These are phyloP conservation scores for Caenorhabditis sp. DNA, from an alignment of 2,888 invertebrate genomes.

Conservation along the genomic window DNA sequence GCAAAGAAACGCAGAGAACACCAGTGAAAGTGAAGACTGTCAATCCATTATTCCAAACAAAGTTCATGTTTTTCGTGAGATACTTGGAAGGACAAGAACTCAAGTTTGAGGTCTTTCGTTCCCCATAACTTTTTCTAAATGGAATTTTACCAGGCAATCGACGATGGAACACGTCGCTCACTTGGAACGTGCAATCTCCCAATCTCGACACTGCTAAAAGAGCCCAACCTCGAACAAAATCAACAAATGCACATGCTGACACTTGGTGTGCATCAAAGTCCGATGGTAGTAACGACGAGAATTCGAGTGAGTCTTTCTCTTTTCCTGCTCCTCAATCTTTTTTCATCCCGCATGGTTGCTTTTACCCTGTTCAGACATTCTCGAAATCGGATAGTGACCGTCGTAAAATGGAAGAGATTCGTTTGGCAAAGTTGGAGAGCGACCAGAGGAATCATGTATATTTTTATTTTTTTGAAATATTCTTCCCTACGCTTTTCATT, in stretches of 20 bases:
- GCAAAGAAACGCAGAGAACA: slow-evolving; percentile 76
- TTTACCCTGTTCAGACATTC: slow-evolving; percentile 11
- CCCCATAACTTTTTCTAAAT: too few relatives aligned
- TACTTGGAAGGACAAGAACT: slow-evolving; percentile 89
- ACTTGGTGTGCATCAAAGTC: slow-evolving; percentile 66
- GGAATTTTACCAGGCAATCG: too few relatives aligned
- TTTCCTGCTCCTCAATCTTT: background rate
- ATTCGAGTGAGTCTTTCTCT: slow-evolving; percentile 55
- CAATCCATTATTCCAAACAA: slow-evolving; percentile 92
- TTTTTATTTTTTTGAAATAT: background rate
- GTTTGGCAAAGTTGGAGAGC: slow-evolving; percentile 14
- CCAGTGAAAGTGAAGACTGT: slow-evolving; percentile 77
- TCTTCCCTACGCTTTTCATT: too few relatives aligned
- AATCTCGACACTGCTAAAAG: slow-evolving; percentile 57
- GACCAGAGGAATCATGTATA: slow-evolving; percentile 26
- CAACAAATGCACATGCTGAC: slow-evolving; percentile 65
- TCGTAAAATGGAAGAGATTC: slow-evolving; percentile 19
- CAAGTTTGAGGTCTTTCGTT: slow-evolving; percentile 81
- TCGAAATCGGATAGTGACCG: slow-evolving; percentile 18
- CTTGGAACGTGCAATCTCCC: slow-evolving; percentile 63
- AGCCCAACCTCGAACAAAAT: slow-evolving; percentile 67
- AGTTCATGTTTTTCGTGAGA: slow-evolving; percentile 88
- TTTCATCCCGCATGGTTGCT: slow-evolving; percentile 1
- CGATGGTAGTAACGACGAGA: slow-evolving; percentile 66
- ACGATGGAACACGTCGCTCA: slow-evolving; percentile 61